Base-by-base conservation (phyloP, 1,140 invertebrate genomes). In the Luehdorfia chinensis region DNA sequence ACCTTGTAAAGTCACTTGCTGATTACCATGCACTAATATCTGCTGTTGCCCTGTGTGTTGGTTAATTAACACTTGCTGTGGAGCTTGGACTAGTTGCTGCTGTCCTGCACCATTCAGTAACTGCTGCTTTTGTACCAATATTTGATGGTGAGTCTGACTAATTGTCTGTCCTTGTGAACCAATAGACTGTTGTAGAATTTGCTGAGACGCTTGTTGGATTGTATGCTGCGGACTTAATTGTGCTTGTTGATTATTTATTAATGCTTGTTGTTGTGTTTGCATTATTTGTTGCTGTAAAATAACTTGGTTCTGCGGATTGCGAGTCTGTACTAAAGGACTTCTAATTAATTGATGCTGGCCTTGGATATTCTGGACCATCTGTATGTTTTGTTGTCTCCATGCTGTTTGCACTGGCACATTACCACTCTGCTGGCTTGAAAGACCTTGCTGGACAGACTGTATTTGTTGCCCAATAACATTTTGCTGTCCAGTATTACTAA, bases 361-460 rank as follows among this genome's bases (percentile, higher is more conserved):
- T 50, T 86, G 84, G 0, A 79, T 63, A 68, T 83, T 84, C 49
- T 86, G 83, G 1, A 86, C 77, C 81, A 87, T 83, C 65, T 84
- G 80, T 33, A 88, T 74, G 28, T 87, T 87, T 34, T 89, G 87
- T 49, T 89, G 88, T 34, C 88, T 74, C 74, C 87, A 88, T 43
- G 84, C 56, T 4, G 83, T 75, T 50, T 88, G 84, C 16, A 87
- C 68, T 6, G 70, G 65, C 0, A 84, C 69, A 71, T 73, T 79
- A 21, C 61, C 51, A 39, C 58, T 55, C 43, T 84, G 79, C 43
- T 84, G 84, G 6, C 34, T 65, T 63, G 83, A 78, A 21, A 84
- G 65, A 27, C 69, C 73, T 49, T 84, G 77, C 46, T 86, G 84
- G 13, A 75, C 72, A 4, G 66, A 64, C 39, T 83, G 84, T 14